Evolutionary conservation across 2,113 vertebrate genomes (phyloP).

Genomic region (Malurus alboscapulatus): DNA sequence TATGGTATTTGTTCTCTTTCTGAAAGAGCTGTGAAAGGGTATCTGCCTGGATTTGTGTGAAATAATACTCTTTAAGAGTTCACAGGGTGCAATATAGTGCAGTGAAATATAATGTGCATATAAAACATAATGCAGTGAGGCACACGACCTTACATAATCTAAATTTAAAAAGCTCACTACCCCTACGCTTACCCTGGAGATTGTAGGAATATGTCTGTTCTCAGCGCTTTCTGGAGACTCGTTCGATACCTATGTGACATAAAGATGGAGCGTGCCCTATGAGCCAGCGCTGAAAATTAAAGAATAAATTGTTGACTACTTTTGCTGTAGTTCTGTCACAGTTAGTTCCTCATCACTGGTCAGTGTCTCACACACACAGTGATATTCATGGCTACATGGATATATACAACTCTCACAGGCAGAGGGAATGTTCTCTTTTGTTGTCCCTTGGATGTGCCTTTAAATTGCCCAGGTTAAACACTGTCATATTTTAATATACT

Average conservation of each 20-base stretch:
- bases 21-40: neutral
- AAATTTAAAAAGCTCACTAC: conserved; percentile 24
- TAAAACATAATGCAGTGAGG: conserved; percentile 34
- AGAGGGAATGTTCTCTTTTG: neutral
- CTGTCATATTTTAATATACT: conserved; percentile 52
- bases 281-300: neutral
- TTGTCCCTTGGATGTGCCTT: conserved; percentile 25
- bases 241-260: neutral
- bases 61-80: neutral
- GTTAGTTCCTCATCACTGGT: neutral
- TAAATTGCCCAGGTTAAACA: conserved; percentile 26
- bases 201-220: neutral
- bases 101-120: neutral
- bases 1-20: neutral
- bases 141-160: conserved; percentile 54
- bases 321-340: neutral
- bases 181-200: neutral
- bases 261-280: neutral
- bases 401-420: neutral
- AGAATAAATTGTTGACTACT: neutral
- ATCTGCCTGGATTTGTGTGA: neutral
- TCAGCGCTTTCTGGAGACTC: neutral
- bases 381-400: neutral
- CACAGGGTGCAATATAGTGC: neutral
- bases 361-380: neutral